These are phyloP conservation scores for Drosophila gunungcola DNA, from an alignment of 1,140 invertebrate genomes.

Conservation along the genomic window DNA sequence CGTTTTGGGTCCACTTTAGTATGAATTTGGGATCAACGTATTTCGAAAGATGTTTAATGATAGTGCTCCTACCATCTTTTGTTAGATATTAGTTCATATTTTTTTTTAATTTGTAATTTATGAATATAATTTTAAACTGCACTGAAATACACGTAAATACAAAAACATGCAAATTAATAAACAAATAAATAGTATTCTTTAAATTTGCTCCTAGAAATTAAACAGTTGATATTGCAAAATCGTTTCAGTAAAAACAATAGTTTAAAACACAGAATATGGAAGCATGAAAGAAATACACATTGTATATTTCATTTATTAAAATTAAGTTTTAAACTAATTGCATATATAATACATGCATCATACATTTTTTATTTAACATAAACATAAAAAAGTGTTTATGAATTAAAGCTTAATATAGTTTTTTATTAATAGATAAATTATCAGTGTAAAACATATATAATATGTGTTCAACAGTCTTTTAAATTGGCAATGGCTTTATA, in stretches of 20 bases:
- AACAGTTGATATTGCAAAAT: conserved; percentile 64
- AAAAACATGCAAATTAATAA: conserved; percentile 1
- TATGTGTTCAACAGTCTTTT: conserved; percentile 72
- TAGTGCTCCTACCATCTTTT: no score
- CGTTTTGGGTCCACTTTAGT: background rate
- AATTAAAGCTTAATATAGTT: conserved; percentile 14
- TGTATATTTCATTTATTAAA: conserved; percentile 12
- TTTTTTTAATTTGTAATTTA: no score
- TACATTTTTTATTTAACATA: background rate
- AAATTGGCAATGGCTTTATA: conserved; percentile 69
- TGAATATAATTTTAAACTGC: background rate
- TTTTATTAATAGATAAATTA: conserved; percentile 25
- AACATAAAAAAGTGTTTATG: background rate
- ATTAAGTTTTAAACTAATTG: conserved; percentile 18
- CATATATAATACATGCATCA: background rate
- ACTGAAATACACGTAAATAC: conserved; percentile 1
- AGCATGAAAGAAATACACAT: conserved; percentile 38
- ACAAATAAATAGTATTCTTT: background rate
- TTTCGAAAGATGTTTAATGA: no score
- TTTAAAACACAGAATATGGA: conserved; percentile 61
- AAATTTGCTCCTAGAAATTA: conserved; percentile 3
- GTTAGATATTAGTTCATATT: background rate
- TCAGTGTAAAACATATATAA: conserved; percentile 29
- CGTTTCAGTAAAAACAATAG: conserved; percentile 22
- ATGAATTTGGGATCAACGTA: background rate